phyloP scores from a whole-genome alignment of 2,797 vertebrate species.

The Hydrocynus forskahlii region DNA sequence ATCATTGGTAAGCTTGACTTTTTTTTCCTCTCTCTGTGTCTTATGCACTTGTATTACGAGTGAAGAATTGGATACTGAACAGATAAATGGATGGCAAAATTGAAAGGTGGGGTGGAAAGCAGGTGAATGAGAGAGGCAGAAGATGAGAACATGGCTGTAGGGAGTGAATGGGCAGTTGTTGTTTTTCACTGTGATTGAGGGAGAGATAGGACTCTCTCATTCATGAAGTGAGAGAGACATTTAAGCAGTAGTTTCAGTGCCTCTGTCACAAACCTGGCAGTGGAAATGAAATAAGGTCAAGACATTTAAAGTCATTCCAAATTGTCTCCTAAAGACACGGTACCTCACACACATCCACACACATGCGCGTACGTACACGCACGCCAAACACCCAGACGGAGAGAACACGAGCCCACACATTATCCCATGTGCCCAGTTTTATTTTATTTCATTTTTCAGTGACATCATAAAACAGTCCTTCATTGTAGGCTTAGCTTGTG shows the following conservation, averaged over 20 bases:
- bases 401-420: constrained; percentile 68
- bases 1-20: not conserved
- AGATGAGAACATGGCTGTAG: not conserved
- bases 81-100: not conserved
- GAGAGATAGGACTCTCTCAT: constrained; percentile 11
- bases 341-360: constrained; percentile 29
- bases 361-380: constrained; percentile 23
- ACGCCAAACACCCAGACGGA: constrained; percentile 14
- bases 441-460: constrained; percentile 72
- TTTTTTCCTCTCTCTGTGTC: not conserved
- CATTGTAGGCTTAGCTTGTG: constrained; percentile 69
- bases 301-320: constrained; percentile 33
- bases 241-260: constrained; percentile 10
- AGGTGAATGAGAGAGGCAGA: not conserved
- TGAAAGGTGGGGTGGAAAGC: not conserved
- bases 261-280: not conserved
- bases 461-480: constrained; percentile 77
- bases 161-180: not conserved
- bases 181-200: not conserved
- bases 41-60: not conserved
- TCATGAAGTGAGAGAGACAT: constrained; percentile 12
- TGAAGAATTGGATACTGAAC: not conserved
- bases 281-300: constrained; percentile 32
- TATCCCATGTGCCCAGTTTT: constrained; percentile 66
- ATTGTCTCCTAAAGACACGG: constrained; percentile 25